Conservation (phyloP, 2,888 invertebrate genomes). For the Stenolophus ochropezus region DNA sequence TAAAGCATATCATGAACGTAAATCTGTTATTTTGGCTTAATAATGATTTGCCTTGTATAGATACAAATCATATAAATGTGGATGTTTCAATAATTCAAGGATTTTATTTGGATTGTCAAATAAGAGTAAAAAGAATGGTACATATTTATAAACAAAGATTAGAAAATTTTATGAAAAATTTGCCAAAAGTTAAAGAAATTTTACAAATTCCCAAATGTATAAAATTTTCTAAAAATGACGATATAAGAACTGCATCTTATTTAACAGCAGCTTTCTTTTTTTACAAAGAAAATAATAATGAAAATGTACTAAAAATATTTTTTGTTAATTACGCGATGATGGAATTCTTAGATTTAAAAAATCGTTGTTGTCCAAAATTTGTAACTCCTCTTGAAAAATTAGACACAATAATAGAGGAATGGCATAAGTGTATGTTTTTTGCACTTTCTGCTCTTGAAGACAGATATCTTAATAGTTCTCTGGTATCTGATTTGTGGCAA, state of each 20-base stretch:
- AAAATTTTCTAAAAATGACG: neutral
- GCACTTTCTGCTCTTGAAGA: constrained; percentile 10
- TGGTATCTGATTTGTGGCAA: constrained; percentile 54
- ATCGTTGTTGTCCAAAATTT: constrained; percentile 50
- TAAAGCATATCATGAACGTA: constrained; percentile 46
- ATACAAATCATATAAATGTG: constrained; percentile 44
- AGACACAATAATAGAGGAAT: neutral
- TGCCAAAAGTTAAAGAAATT: constrained; percentile 31
- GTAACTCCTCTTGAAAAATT: neutral
- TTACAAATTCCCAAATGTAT: neutral
- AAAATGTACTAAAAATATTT: constrained; percentile 48
- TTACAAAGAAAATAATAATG: constrained; percentile 34
- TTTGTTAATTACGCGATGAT: constrained; percentile 42
- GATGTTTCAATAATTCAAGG: constrained; percentile 27
- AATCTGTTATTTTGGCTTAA: constrained; percentile 38
- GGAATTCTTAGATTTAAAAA: constrained; percentile 43
- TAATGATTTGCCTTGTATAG: constrained; percentile 52
- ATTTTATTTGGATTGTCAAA: constrained; percentile 36
- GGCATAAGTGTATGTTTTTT: constrained; percentile 45
- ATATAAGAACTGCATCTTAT: constrained; percentile 21
- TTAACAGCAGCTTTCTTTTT: constrained; percentile 41
- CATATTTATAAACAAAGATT: constrained; percentile 4
- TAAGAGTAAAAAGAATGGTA: neutral
- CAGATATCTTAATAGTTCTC: neutral
- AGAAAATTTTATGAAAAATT: constrained; percentile 6